Evolutionary conservation across 2,888 invertebrate genomes (phyloP), one percentile per base, ranked within the genome.

Genomic region (Torymus auratus): DNA sequence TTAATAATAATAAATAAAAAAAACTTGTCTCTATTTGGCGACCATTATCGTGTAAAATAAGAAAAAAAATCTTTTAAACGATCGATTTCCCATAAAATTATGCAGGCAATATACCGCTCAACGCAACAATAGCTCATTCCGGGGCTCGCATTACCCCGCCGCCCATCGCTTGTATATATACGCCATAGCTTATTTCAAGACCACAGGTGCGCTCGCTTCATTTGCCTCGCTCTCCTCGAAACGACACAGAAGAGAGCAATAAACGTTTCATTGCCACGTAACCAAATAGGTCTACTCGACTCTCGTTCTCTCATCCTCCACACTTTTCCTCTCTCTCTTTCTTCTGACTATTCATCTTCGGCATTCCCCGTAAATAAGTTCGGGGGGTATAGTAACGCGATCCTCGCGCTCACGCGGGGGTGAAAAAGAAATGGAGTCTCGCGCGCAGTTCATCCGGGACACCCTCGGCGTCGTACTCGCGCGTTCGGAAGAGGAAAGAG

Each of bases 401-500:
- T 79, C 75, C 81, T 72, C 65, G 4, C 65, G 53, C 53, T 13
- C 75, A 62, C 61, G 55, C 55, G 28, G 12, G 72, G 83, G 75
- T 65, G 76, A 76, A 82, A 82, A 81, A 79, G 78, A 83, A 83
- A 81, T 73, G 81, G 76, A 81, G 81, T 75, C 74, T 58, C 60
- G 52, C 52, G 68, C 58, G 28, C 58, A 41, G 53, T 67, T 64
- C 69, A 77, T 78, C 69, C 15, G 53, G 65, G 14, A 55, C 70
- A 65, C 68, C 58, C 67, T 68, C 28, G 41, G 65, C 68, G 28
- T 13, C 68, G 60, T 58, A 1, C 23, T 10, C 56, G 58, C 58
- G 41, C 41, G 41, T n/a, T 50, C 15, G 20, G 1, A 20, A 15
- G 10, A 7, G 50, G 20, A 28, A 13, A 15, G 13, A 12, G 23